phyloP scores from a whole-genome alignment of 2,888 invertebrate species.

The Leptothorax acervorum region DNA sequence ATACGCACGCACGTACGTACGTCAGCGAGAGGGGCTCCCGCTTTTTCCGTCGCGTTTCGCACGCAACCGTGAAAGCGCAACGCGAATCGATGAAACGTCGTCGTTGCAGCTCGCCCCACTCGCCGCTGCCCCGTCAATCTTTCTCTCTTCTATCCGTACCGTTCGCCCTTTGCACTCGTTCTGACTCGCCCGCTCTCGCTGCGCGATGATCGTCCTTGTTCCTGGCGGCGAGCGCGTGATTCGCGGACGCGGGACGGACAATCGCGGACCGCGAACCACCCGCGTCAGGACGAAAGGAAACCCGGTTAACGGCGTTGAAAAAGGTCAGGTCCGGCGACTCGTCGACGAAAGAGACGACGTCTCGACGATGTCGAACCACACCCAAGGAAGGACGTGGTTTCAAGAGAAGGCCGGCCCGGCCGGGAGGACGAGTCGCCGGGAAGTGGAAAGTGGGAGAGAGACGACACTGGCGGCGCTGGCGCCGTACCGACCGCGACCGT shows the following conservation, averaged over 20 bases:
- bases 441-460: constrained; percentile 54
- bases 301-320: constrained; percentile 15
- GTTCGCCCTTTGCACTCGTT: neutral
- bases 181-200: constrained; percentile 2
- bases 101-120: constrained; percentile 72
- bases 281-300: neutral
- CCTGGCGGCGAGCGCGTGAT: neutral
- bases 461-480: constrained; percentile 72
- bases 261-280: neutral
- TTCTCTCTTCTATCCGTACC: constrained; percentile 15
- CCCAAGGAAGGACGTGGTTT: constrained; percentile 75
- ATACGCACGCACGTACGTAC: constrained; percentile 47
- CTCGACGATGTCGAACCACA: constrained; percentile 76
- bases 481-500: constrained; percentile 73
- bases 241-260: constrained; percentile 2
- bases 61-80: constrained; percentile 69
- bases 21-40: constrained; percentile 53
- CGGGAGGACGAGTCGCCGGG: constrained; percentile 66
- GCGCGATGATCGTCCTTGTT: constrained; percentile 1
- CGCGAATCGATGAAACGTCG: constrained; percentile 74
- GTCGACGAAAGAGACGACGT: constrained; percentile 54
- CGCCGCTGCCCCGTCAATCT: constrained; percentile 38
- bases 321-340: constrained; percentile 5
- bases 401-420: constrained; percentile 74
- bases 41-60: constrained; percentile 70